Base-by-base conservation (phyloP, 2,113 vertebrate genomes). In the Cavia aperea region DNA sequence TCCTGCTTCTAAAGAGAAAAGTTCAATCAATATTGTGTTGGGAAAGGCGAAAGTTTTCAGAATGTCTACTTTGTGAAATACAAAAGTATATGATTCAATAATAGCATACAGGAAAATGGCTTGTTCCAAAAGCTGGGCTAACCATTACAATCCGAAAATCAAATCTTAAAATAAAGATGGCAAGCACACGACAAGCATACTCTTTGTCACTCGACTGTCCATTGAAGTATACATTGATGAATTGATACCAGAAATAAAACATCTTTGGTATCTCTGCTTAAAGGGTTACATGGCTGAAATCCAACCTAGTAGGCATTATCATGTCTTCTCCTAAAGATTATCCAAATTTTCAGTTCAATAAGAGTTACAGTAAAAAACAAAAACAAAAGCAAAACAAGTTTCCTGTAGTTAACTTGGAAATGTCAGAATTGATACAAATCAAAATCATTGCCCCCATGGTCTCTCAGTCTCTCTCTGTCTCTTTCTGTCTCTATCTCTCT, bases 31-130 rank as follows among this genome's bases (percentile, higher is more conserved):
- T 70, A 58, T 70, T 9, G 26, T 83, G 11, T 60, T 81, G 36
- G 13, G 18, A 87, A 68, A 94, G 49, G 36, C 29, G 92, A 90
- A 86, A 36, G 6, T 51, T 93, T 68, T 91, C 81, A 90, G 90
- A 94, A 84, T 84, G 15, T 77, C 58, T 88, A 6, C 15, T 68
- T 60, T 49, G 51, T 91, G 21, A 89, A 75, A 91, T 54, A 81
- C 26, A 65, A 62, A 79, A 85, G 26, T 16, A 31, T 56, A 33
- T 10, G 11, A 46, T 90, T 90, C 4, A 84, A 16, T 36, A 60
- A 66, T 0, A 86, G 36, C 49, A 90, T 11, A 60, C 0, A 43
- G 31, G 4, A 58, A 86, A 93, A 43, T 10, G 85, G 13, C 26
- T 78, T 84, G n/a, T 11, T 93, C 43, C 58, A 62, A 46, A 90